A percentile compares a stretch with the other conserved stretches of the same genome.
Evolutionary conservation across 1,140 invertebrate genomes (phyloP).

Genomic region (Caligus rogercresseyi): DNA sequence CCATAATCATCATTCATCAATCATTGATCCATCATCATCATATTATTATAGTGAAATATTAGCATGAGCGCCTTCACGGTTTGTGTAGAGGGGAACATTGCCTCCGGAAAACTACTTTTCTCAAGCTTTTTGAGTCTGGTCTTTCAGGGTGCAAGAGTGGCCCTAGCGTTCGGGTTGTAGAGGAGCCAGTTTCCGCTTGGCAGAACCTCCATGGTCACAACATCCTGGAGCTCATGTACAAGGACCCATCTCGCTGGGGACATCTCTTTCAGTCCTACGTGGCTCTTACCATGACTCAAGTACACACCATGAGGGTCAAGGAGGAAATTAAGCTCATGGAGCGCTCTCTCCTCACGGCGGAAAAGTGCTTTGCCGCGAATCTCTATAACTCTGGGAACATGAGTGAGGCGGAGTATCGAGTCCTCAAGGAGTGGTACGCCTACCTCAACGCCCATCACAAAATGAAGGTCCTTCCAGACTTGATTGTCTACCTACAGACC

Average conservation of each 20-base stretch:
- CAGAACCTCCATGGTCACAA: conserved; percentile 60
- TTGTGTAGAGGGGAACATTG: conserved; percentile 73
- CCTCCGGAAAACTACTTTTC: conserved; percentile 77
- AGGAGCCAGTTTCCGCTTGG: conserved; percentile 66
- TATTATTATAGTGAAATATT: too few relatives aligned
- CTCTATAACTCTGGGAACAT: conserved; percentile 26
- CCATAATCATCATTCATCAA: too few relatives aligned
- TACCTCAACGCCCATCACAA: conserved; percentile 46
- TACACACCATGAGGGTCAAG: conserved; percentile 17
- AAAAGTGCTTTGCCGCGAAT: conserved; percentile 40
- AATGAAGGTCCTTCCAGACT: conserved; percentile 41
- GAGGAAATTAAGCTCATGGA: conserved; percentile 36
- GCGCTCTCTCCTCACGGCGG: conserved; percentile 35
- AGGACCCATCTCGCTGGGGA: conserved; percentile 55
- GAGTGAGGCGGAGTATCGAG: conserved; percentile 23
- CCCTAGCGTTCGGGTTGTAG: conserved; percentile 28
- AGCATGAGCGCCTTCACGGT: conserved; percentile 23
- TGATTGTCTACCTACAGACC: conserved; percentile 38
- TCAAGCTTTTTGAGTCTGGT: conserved; percentile 55
- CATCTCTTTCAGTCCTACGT: conserved; percentile 77
- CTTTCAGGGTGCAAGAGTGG: not conserved
- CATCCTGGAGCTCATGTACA: conserved; percentile 69
- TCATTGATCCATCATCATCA: too few relatives aligned
- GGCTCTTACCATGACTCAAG: conserved; percentile 45
- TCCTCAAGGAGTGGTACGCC: conserved; percentile 67